These are phyloP conservation scores for Ypsolopha sequella DNA, from an alignment of 2,888 invertebrate genomes.

Conservation along the genomic window DNA sequence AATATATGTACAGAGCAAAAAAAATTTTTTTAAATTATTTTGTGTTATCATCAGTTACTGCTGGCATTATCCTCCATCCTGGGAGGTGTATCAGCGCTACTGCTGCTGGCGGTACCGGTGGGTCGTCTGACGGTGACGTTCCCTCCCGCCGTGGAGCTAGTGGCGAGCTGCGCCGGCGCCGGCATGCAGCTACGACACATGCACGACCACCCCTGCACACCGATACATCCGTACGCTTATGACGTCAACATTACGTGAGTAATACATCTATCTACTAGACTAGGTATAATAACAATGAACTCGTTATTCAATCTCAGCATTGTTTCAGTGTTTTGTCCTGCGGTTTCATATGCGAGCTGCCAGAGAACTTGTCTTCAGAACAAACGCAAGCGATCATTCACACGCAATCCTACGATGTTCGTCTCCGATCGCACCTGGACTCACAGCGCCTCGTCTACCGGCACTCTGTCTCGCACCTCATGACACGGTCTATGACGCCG, in stretches of 20 bases:
- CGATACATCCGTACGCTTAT: conserved; percentile 52
- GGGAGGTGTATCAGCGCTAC: conserved; percentile 75
- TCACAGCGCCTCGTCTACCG: conserved; percentile 47
- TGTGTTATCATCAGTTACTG: conserved; percentile 61
- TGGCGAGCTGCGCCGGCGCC: conserved; percentile 60
- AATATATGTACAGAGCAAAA: too few relatives aligned
- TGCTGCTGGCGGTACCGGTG: conserved; percentile 78
- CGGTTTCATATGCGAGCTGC: conserved; percentile 71
- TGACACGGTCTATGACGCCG: conserved; percentile 30
- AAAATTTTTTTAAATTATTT: background rate
- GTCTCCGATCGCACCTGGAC: conserved; percentile 47
- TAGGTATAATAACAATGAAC: conserved; percentile 15
- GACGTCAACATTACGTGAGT: conserved; percentile 61
- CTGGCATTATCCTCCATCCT: conserved; percentile 76
- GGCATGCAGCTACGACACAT: conserved; percentile 35
- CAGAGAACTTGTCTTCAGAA: conserved; percentile 43
- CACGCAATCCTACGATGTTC: conserved; percentile 67
- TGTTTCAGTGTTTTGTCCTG: conserved; percentile 58
- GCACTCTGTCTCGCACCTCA: conserved; percentile 43
- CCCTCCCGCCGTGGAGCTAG: conserved; percentile 72
- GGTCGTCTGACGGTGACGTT: conserved; percentile 76
- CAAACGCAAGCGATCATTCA: conserved; percentile 56
- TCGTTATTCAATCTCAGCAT: background rate
- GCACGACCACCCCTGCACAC: conserved; percentile 60
- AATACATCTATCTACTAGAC: conserved; percentile 50